Conservation (phyloP, 2,888 invertebrate genomes). For the Miltochrista miniata region DNA sequence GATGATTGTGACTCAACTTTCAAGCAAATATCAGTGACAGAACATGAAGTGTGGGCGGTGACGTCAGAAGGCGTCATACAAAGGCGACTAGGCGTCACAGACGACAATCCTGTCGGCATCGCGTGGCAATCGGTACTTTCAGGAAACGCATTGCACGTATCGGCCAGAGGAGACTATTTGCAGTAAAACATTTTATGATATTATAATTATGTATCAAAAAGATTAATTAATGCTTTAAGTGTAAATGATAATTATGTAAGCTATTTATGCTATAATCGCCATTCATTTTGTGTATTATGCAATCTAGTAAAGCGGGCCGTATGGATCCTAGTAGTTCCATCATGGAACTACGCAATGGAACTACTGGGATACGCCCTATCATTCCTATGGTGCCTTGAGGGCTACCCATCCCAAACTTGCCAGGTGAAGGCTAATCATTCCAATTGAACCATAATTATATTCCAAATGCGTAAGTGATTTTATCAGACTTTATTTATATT, state of each 20-base stretch:
- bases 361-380: too few relatives aligned
- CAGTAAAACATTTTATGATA: conserved; percentile 20
- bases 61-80: conserved; percentile 87
- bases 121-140: conserved; percentile 90
- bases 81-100: conserved; percentile 89
- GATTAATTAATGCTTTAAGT: not conserved
- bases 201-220: not conserved
- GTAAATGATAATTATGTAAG: not conserved
- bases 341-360: too few relatives aligned
- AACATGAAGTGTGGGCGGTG: conserved; percentile 90
- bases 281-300: not conserved
- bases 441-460: too few relatives aligned
- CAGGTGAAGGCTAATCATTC: too few relatives aligned
- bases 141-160: conserved; percentile 70
- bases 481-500: conserved; percentile 2
- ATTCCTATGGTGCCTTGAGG: too few relatives aligned
- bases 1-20: conserved; percentile 81
- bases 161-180: conserved; percentile 56
- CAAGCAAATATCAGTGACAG: conserved; percentile 88
- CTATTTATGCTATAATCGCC: not conserved
- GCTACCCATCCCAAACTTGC: conserved; percentile 2
- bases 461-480: conserved; percentile 3
- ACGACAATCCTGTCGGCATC: conserved; percentile 88
- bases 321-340: too few relatives aligned
- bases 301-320: too few relatives aligned